Percentiles rank a stretch among this genome's conserved stretches.
Conservation (phyloP, 2,888 invertebrate species). For the Prosopocoilus inquinatus region DNA sequence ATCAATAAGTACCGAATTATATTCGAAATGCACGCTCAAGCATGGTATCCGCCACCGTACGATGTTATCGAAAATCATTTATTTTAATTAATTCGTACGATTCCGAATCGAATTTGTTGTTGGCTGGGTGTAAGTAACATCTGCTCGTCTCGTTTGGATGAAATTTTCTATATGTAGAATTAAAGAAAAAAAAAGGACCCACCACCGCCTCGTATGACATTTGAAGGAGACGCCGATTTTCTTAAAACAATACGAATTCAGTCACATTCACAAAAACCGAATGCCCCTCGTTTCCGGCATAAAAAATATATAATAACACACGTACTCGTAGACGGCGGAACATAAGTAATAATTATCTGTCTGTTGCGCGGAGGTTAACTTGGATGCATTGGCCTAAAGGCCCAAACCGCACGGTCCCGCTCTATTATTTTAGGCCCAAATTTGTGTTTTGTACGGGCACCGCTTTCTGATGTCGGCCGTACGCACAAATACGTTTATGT, state of each 20-base stretch:
- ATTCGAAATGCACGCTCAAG: too few relatives aligned
- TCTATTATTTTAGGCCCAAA: slow-evolving; percentile 47
- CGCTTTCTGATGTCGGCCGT: too few relatives aligned
- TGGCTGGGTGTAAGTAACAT: too few relatives aligned
- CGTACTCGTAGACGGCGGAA: slow-evolving; percentile 38
- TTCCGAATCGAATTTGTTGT: too few relatives aligned
- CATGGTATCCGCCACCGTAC: too few relatives aligned
- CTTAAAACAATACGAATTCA: slow-evolving; percentile 38
- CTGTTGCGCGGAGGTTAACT: slow-evolving; percentile 36
- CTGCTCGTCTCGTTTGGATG: too few relatives aligned
- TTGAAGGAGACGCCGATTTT: slow-evolving; percentile 10
- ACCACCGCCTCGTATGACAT: slow-evolving; percentile 6
- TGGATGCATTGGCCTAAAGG: slow-evolving; percentile 35
- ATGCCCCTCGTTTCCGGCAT: slow-evolving; percentile 48
- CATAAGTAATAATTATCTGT: slow-evolving; percentile 46
- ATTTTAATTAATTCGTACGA: too few relatives aligned
- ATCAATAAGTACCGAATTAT: too few relatives aligned
- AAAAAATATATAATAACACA: slow-evolving; percentile 52
- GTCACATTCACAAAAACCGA: slow-evolving; percentile 36
- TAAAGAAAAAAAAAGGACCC: too few relatives aligned
- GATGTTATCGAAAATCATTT: too few relatives aligned
- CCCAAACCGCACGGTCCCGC: slow-evolving; percentile 34
- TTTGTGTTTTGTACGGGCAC: slow-evolving; percentile 35
- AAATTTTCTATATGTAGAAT: too few relatives aligned
- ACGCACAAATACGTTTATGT: too few relatives aligned